Evolutionary conservation across 1,140 invertebrate genomes (phyloP).

Genomic region (Zaprionus capensis): DNA sequence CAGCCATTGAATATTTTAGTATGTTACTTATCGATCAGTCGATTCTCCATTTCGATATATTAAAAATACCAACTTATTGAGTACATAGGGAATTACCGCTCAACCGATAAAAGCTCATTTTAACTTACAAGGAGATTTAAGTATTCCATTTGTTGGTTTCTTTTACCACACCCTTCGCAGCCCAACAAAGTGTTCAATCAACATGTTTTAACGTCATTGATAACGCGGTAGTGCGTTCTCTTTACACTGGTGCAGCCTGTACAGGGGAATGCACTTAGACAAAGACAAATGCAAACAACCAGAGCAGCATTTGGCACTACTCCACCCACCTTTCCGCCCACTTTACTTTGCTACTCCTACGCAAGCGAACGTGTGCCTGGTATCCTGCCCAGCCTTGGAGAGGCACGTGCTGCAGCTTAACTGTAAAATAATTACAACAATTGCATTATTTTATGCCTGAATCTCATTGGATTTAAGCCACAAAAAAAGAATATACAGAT

Average conservation of each 20-base stretch:
- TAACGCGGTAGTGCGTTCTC: constrained; percentile 1
- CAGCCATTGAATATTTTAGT: neutral
- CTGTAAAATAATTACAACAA: constrained; percentile 72
- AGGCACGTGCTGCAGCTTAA: constrained; percentile 60
- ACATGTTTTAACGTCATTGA: constrained; percentile 9
- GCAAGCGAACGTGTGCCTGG: constrained; percentile 44
- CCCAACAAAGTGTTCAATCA: neutral
- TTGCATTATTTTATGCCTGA: constrained; percentile 65
- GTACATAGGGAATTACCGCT: neutral
- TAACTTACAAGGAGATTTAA: neutral
- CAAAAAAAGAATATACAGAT: neutral
- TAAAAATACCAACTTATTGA: neutral
- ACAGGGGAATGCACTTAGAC: constrained; percentile 61
- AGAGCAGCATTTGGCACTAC: constrained; percentile 2
- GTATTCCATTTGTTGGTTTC: neutral
- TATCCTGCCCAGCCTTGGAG: constrained; percentile 17
- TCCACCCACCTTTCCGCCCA: neutral
- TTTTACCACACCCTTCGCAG: neutral
- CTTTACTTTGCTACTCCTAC: neutral
- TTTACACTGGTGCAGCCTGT: constrained; percentile 11
- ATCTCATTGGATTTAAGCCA: constrained; percentile 24
- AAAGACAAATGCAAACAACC: constrained; percentile 55
- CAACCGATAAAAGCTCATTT: neutral
- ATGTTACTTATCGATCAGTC: neutral
- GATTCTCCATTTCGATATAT: neutral